phyloP scores from a whole-genome alignment of 2,888 invertebrate species.

The Tenthredo mesomela region DNA sequence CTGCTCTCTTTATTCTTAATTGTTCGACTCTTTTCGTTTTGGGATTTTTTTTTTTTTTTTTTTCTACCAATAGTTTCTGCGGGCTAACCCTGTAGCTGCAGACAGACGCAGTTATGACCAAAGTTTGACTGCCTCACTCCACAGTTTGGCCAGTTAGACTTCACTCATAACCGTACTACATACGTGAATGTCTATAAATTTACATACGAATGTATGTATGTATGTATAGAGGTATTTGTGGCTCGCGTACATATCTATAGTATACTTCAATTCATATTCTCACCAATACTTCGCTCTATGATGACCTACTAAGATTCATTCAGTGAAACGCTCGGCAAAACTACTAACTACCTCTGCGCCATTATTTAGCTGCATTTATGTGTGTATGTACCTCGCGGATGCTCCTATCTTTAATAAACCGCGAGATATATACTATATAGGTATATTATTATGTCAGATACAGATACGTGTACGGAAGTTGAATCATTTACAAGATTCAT shows the following conservation, averaged over 20 bases:
- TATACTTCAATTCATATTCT: slow-evolving; percentile 9
- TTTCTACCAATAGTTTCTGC: background rate
- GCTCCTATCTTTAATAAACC: slow-evolving; percentile 11
- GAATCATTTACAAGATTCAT: background rate
- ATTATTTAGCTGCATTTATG: slow-evolving; percentile 30
- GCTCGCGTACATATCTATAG: background rate
- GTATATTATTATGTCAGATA: too few species aligned
- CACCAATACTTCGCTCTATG: background rate
- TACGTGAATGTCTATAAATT: background rate
- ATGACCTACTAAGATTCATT: slow-evolving; percentile 48
- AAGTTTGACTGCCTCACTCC: background rate
- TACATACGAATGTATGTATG: too few species aligned
- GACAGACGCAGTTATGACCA: background rate
- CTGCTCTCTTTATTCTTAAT: background rate
- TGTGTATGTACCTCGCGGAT: background rate
- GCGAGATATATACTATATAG: background rate
- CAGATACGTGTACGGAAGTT: slow-evolving; percentile 15
- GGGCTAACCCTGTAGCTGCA: background rate
- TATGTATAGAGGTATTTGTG: background rate
- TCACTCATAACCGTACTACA: background rate
- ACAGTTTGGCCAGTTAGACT: background rate
- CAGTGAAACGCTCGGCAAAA: slow-evolving; percentile 15
- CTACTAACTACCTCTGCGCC: slow-evolving; percentile 25
- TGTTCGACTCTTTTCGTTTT: background rate
- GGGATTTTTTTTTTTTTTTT: background rate